Evolutionary conservation across 1,140 invertebrate genomes (phyloP).

Genomic region (Drosophila arizonae): DNA sequence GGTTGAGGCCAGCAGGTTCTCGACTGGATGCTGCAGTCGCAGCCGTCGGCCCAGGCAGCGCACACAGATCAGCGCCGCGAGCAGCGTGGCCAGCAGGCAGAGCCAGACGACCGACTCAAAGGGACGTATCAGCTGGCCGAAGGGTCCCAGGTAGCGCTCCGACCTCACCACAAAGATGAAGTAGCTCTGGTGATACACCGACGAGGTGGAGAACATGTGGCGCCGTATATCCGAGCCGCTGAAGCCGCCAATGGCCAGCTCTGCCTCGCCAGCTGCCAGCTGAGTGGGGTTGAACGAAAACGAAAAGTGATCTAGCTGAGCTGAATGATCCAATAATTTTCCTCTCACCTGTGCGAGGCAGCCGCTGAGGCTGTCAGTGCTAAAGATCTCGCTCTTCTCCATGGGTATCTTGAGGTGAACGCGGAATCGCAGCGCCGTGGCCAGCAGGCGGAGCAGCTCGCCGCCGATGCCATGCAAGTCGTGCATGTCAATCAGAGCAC

Average conservation of each 20-base stretch:
- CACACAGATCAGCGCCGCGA: constrained; percentile 19
- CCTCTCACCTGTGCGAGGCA: constrained; percentile 53
- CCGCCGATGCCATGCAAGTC: constrained; percentile 57
- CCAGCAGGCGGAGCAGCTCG: constrained; percentile 53
- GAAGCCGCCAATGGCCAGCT: constrained; percentile 56
- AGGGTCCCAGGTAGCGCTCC: constrained; percentile 27
- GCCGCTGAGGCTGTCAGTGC: constrained; percentile 44
- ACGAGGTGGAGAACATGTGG: constrained; percentile 45
- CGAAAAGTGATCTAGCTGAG: background rate
- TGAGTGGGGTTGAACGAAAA: background rate
- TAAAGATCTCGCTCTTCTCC: constrained; percentile 49
- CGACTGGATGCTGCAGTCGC: constrained; percentile 28
- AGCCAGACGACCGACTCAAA: constrained; percentile 46
- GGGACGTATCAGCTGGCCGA: constrained; percentile 40
- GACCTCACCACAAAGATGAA: constrained; percentile 59
- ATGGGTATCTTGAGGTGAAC: constrained; percentile 36
- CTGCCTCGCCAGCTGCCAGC: constrained; percentile 30
- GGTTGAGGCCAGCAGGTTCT: constrained; percentile 27
- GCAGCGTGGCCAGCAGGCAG: constrained; percentile 8
- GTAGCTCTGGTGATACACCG: constrained; percentile 56
- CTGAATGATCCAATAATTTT: no score
- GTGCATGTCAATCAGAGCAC: constrained; percentile 1
- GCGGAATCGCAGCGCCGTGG: constrained; percentile 37
- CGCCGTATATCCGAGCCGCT: constrained; percentile 57
- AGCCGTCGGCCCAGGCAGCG: constrained; percentile 16